A percentile compares a stretch with the other conserved stretches of the same genome.
Conservation (phyloP, 2,113 vertebrate genomes). For the Mormyrus iriodes region DNA sequence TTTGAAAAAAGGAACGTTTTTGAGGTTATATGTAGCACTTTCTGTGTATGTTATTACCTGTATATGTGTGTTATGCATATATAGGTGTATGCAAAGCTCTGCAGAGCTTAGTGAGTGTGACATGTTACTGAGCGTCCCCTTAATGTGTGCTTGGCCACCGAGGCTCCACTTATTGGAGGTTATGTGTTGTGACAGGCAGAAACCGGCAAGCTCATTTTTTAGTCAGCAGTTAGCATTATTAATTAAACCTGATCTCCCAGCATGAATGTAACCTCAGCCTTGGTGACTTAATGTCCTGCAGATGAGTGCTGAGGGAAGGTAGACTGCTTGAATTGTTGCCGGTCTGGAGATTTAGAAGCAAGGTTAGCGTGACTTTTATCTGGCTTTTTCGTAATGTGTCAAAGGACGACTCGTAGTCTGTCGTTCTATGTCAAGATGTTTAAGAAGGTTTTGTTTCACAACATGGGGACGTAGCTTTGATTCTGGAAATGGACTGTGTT, state of each 20-base stretch:
- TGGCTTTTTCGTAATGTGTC: neutral
- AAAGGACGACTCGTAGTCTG: neutral
- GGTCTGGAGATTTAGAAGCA: neutral
- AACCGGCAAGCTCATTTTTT: neutral
- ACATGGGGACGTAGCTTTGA: neutral
- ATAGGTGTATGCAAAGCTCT: neutral
- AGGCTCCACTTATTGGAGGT: neutral
- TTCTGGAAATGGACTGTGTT: neutral
- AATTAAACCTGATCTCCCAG: neutral
- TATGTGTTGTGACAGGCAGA: neutral
- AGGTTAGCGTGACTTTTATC: neutral
- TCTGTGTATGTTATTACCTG: neutral
- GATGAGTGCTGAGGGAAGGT: neutral
- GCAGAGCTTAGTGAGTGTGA: neutral
- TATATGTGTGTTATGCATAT: neutral
- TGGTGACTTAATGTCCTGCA: neutral
- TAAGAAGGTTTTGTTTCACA: neutral
- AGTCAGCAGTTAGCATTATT: neutral
- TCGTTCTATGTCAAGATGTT: neutral
- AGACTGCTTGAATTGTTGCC: neutral
- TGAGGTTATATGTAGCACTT: neutral
- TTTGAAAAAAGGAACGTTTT: neutral
- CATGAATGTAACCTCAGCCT: neutral
- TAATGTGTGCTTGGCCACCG: neutral
- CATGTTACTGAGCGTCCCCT: neutral